Evolutionary conservation across 2,888 invertebrate genomes (phyloP), one percentile per base, ranked within the genome.

Genomic region (Trilocha varians): DNA sequence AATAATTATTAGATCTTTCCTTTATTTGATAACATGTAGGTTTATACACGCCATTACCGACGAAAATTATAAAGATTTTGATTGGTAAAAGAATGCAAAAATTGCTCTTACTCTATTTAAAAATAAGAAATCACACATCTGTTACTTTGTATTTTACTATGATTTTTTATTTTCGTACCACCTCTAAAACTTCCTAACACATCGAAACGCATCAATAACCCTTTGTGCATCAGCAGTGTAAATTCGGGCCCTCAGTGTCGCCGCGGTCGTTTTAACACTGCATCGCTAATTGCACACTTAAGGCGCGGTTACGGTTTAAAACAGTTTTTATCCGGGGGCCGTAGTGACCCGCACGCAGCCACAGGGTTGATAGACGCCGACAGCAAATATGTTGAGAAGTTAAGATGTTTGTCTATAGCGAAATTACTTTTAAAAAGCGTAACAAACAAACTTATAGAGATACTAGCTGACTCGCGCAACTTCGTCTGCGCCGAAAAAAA

Each of bases 251-350:
- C 62, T 66, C 64, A 71, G 74, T 83, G 84, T 84, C 84, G 70
- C 78, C 75, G 71, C 72, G 62, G 74, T 77, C 77, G 74, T 83
- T 84, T 84, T 85, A 70, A 83, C 84, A 82, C 83, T 72, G 60
- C 70, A 64, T 53, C 65, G 79, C 80, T 85, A 85, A 85, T 85
- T 84, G 80, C 72, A 74, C 83, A 78, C 83, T 83, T 80, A 79
- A 72, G 72, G 63, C 55, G 52, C 59, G 68, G 59, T 61, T 63
- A 63, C 59, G 67, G 74, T 69, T 67, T 75, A 73, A 75, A 72
- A 70, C 69, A 64, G 68, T 74, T 79, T 78, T 80, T 80, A 84
- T 83, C 82, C 82, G 66, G 52, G 51, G 60, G 47, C 57, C 61
- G 47, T 41, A 52, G 60, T 41, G 63, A 49, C 62, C 59, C 71